Conservation (phyloP, 2,113 vertebrate genomes). For the Progne subis region DNA sequence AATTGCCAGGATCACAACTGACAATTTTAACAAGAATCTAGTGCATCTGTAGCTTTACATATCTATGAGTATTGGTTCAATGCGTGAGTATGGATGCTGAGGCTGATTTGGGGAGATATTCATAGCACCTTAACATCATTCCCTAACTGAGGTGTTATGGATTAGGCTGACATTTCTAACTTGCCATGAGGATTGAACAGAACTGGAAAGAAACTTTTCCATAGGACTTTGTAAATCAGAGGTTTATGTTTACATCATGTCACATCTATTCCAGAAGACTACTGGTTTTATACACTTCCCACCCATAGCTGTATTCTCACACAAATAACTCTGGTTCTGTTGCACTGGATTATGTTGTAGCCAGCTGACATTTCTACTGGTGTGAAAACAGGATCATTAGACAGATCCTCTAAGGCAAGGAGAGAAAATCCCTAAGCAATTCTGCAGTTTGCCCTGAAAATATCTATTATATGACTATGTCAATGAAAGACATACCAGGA, state of each 20-base stretch:
- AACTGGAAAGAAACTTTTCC: neutral
- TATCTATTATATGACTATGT: neutral
- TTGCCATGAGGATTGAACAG: neutral
- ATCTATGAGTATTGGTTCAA: neutral
- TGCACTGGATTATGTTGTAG: neutral
- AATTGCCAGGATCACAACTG: neutral
- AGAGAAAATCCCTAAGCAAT: neutral
- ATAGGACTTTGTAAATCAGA: neutral
- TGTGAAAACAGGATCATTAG: neutral
- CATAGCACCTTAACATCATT: neutral
- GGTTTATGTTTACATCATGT: neutral
- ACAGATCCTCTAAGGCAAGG: neutral
- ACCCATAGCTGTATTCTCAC: neutral
- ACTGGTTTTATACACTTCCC: neutral
- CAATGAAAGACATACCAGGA: neutral
- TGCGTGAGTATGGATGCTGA: neutral
- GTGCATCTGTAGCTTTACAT: neutral
- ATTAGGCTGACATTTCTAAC: neutral
- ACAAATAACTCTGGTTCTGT: neutral
- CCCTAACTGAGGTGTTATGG: neutral
- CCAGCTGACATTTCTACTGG: neutral
- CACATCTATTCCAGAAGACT: neutral
- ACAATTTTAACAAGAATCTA: neutral
- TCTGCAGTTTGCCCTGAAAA: neutral
- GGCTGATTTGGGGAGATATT: neutral